A percentile compares a stretch with the other conserved stretches of the same genome.
phyloP scores from a whole-genome alignment of 2,888 invertebrate genomes.

The Venusia cambrica region DNA sequence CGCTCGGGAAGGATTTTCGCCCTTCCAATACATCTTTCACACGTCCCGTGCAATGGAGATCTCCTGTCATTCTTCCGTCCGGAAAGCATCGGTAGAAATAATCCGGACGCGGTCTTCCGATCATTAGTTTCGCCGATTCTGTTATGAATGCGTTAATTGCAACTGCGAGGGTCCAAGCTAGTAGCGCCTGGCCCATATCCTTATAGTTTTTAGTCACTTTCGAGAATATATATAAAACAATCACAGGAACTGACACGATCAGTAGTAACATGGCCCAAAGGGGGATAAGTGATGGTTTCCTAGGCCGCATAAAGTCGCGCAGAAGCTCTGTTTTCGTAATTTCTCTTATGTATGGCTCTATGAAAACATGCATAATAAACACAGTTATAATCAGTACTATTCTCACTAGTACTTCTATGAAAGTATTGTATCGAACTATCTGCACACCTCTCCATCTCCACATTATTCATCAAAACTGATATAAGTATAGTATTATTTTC shows the following conservation, averaged over 20 bases:
- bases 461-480: no score
- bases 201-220: conserved; percentile 33
- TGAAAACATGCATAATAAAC: conserved; percentile 74
- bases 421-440: conserved; percentile 21
- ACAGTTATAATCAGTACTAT: conserved; percentile 39
- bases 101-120: conserved; percentile 89
- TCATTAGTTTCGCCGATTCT: conserved; percentile 81
- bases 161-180: conserved; percentile 82
- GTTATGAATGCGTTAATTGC: conserved; percentile 84
- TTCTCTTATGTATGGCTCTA: conserved; percentile 84
- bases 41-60: conserved; percentile 84
- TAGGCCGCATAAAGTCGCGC: conserved; percentile 85
- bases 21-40: conserved; percentile 84
- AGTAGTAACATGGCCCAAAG: conserved; percentile 82
- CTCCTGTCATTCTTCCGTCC: conserved; percentile 76
- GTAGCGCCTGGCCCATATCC: conserved; percentile 47
- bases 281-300: conserved; percentile 84
- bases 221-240: conserved; percentile 70
- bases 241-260: conserved; percentile 81
- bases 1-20: conserved; percentile 93
- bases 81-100: conserved; percentile 92
- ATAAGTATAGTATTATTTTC: no score
- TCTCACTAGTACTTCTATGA: conserved; percentile 43
- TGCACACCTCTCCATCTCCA: conserved; percentile 11
- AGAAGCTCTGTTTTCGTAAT: conserved; percentile 88